Percentiles rank a stretch among this genome's conserved stretches.
Evolutionary conservation across 2,888 invertebrate species (phyloP).

Genomic region (Trachelus troglodyta): DNA sequence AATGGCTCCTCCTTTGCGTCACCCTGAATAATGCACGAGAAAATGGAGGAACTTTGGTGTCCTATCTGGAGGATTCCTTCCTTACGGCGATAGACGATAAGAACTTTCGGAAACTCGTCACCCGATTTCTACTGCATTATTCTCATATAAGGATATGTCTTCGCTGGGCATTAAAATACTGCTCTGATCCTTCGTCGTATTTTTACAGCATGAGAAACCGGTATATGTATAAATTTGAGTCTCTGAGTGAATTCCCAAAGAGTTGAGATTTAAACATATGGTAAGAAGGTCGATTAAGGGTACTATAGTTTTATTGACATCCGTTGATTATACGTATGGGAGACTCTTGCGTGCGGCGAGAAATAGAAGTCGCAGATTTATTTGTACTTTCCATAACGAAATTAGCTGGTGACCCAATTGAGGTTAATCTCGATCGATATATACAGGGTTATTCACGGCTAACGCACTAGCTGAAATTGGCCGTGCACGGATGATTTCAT

Average conservation of each 20-base stretch:
- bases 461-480: too few species aligned
- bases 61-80: background rate
- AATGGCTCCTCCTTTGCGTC: background rate
- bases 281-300: background rate
- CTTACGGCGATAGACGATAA: background rate
- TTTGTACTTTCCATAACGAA: background rate
- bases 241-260: background rate
- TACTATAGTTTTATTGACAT: background rate
- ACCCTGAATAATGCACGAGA: background rate
- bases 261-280: background rate
- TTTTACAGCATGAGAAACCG: background rate
- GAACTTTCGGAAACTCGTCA: background rate
- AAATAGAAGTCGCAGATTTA: background rate
- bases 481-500: too few species aligned
- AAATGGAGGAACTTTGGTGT: background rate
- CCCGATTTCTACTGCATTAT: background rate
- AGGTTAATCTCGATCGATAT: background rate
- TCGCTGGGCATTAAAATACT: background rate
- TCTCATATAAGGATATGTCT: background rate
- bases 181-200: background rate
- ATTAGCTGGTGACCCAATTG: background rate
- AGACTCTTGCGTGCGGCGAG: background rate
- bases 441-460: too few species aligned
- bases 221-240: background rate
- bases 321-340: background rate